Percentiles rank a stretch among this genome's conserved stretches.
Evolutionary conservation across 1,140 invertebrate species (phyloP).

Genomic region (Eriocheir sinensis): DNA sequence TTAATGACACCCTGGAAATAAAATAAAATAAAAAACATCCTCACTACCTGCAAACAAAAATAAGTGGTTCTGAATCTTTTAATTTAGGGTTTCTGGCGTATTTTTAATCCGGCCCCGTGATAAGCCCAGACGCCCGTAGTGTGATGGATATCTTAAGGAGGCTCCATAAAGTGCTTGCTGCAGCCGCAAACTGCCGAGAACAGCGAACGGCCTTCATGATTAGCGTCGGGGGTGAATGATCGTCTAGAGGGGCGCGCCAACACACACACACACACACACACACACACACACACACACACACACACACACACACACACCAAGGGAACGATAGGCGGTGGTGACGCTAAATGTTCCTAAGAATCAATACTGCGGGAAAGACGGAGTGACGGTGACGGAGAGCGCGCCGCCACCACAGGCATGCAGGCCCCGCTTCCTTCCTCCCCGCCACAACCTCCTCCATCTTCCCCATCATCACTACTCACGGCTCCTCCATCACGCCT

Average conservation of each 20-base stretch:
- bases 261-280: too few species aligned
- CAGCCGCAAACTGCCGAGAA: conserved; percentile 5
- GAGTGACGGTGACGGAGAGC: conserved; percentile 37
- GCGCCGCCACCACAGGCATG: conserved; percentile 1
- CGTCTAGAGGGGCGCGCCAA: neutral
- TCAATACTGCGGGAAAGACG: conserved; percentile 18
- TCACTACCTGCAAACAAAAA: too few species aligned
- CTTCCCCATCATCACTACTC: neutral
- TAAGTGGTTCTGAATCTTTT: too few species aligned
- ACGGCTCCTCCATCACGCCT: neutral
- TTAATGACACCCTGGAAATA: neutral
- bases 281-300: too few species aligned
- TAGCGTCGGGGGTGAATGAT: neutral
- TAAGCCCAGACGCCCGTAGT: too few species aligned
- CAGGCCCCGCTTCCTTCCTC: neutral
- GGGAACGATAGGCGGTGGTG: neutral
- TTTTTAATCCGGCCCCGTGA: too few species aligned
- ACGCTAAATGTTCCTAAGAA: conserved; percentile 35
- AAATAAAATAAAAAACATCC: too few species aligned
- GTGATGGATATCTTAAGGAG: conserved; percentile 10
- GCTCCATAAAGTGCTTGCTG: neutral
- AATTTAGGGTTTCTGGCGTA: too few species aligned
- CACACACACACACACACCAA: too few species aligned
- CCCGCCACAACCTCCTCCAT: neutral
- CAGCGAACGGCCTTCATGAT: neutral